Conservation (phyloP, 2,797 vertebrate genomes). For the Oryzias sinensis region DNA sequence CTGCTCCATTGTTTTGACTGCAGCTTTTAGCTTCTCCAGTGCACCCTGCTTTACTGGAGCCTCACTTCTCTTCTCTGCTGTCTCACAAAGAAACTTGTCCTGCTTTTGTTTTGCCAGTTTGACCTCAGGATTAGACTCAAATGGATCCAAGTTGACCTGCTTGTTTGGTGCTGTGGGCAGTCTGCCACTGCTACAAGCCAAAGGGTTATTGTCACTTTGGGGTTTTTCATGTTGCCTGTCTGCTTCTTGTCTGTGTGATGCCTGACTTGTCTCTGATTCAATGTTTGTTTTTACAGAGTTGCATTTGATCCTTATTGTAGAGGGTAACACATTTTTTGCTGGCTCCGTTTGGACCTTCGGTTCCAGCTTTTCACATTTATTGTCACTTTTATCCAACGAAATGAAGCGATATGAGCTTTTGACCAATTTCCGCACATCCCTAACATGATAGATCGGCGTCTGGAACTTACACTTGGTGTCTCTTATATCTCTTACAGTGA, state of each 20-base stretch:
- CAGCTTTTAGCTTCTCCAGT: constrained; percentile 92
- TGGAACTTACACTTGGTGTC: constrained; percentile 86
- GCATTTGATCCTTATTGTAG: constrained; percentile 91
- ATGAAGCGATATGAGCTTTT: constrained; percentile 89
- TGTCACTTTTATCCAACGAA: constrained; percentile 76
- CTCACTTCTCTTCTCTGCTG: constrained; percentile 73
- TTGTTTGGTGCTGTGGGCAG: constrained; percentile 71
- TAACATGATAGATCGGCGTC: constrained; percentile 90
- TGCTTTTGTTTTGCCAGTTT: constrained; percentile 80
- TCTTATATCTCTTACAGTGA: constrained; percentile 88
- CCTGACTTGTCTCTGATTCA: constrained; percentile 33
- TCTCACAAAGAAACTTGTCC: constrained; percentile 66
- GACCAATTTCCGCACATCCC: constrained; percentile 94
- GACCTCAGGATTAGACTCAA: constrained; percentile 77
- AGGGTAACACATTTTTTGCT: constrained; percentile 67
- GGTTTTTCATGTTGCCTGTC: constrained; percentile 68
- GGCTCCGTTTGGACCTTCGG: constrained; percentile 73
- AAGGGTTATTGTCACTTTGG: constrained; percentile 76
- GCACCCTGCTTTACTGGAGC: constrained; percentile 81
- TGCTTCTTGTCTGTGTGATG: constrained; percentile 40
- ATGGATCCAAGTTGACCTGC: constrained; percentile 76
- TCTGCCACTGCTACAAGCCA: constrained; percentile 74
- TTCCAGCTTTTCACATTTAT: constrained; percentile 58
- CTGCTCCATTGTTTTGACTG: constrained; percentile 96
- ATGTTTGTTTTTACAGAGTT: constrained; percentile 84